Percentiles rank a stretch among this genome's conserved stretches.
Evolutionary conservation across 2,113 vertebrate genomes (phyloP).

Genomic region (Dasyprocta punctata): DNA sequence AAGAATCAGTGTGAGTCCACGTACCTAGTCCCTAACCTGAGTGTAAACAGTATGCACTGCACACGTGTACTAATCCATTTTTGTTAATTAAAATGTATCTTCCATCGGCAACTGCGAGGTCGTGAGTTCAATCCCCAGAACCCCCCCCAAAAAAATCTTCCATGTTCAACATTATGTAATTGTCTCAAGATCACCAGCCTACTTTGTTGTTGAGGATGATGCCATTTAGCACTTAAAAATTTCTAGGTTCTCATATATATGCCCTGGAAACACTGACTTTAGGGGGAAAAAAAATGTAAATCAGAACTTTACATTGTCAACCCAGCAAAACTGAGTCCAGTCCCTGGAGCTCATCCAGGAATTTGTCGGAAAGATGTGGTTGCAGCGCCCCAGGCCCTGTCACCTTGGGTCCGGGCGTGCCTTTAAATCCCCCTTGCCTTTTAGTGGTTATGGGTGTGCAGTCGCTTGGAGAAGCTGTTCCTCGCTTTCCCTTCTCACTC

Average conservation of each 20-base stretch:
- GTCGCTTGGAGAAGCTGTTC: neutral
- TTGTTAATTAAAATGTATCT: neutral
- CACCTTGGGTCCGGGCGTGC: neutral
- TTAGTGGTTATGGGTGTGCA: neutral
- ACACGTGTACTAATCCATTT: neutral
- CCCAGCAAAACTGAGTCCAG: neutral
- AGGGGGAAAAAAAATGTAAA: neutral
- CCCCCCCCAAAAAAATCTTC: too few relatives aligned
- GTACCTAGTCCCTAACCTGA: neutral
- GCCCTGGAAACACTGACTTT: neutral
- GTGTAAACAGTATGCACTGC: neutral
- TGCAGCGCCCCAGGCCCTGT: neutral
- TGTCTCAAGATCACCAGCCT: constrained; percentile 8
- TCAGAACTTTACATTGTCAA: neutral
- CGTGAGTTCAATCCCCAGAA: too few relatives aligned
- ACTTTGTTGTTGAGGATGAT: neutral
- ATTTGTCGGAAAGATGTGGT: neutral
- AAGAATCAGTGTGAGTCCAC: neutral
- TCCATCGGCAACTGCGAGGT: too few relatives aligned
- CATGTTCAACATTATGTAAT: neutral
- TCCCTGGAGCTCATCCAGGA: neutral
- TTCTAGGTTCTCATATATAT: neutral
- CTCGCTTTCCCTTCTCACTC: neutral
- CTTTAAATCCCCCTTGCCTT: neutral
- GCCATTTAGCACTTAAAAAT: constrained; percentile 13